Conservation (phyloP, 2,113 vertebrate species). For the Donacobius atricapilla region DNA sequence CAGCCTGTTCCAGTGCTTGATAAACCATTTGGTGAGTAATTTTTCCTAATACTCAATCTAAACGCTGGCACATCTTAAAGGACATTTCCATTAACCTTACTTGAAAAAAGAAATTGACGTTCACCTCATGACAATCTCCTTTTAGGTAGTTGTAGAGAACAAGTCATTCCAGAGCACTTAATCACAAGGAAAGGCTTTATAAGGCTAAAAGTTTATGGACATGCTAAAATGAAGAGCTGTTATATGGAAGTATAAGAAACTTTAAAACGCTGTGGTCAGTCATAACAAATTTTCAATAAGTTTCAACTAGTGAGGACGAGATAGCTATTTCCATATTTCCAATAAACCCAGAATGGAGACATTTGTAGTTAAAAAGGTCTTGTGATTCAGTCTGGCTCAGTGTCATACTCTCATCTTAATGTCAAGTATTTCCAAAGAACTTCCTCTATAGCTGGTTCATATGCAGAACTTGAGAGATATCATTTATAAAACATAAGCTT, state of each 20-base stretch:
- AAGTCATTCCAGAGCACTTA: background rate
- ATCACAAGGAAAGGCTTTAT: background rate
- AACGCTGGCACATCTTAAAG: background rate
- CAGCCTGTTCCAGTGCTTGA: background rate
- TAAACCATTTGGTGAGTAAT: background rate
- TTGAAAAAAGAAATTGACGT: background rate
- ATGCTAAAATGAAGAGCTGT: background rate
- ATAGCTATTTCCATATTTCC: background rate
- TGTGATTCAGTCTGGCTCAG: conserved; percentile 19
- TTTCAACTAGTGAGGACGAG: background rate
- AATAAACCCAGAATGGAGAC: background rate
- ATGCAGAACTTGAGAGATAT: background rate
- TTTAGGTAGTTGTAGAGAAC: background rate
- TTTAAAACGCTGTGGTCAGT: background rate
- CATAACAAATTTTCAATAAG: background rate
- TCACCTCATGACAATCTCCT: background rate
- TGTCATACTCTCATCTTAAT: conserved; percentile 11
- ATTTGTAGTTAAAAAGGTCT: background rate
- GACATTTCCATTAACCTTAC: background rate
- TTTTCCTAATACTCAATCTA: background rate
- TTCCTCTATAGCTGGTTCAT: conserved; percentile 33
- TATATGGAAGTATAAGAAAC: background rate
- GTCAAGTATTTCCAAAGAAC: conserved; percentile 48
- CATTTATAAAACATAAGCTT: background rate
- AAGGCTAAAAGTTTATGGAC: background rate